Evolutionary conservation across 30 jellyfish, hydroid and myxozoan genomes (phyloP).

Genomic region (Hydra vulgaris): DNA sequence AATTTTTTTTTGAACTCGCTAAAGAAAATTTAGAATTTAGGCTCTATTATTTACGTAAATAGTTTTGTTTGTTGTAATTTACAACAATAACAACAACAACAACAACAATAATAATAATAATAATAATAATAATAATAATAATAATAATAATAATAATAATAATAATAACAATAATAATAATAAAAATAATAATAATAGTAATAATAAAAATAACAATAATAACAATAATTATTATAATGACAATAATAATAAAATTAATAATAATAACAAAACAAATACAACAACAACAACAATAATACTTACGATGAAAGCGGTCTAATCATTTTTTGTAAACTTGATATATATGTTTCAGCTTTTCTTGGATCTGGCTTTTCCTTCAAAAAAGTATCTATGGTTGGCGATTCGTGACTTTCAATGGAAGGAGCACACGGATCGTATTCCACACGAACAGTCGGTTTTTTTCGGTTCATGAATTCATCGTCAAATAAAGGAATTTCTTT

Average conservation of each 20-base stretch:
- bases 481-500: neutral
- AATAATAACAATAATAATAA: too few relatives aligned
- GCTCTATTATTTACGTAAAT: too few relatives aligned
- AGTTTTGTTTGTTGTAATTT: too few relatives aligned
- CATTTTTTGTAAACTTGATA: conserved; percentile 26
- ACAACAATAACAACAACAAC: too few relatives aligned
- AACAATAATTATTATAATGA: neutral
- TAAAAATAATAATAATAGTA: neutral
- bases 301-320: conserved; percentile 30
- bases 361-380: conserved; percentile 30
- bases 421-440: conserved; percentile 25
- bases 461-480: neutral
- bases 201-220: neutral
- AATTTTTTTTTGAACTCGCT: conserved; percentile 60
- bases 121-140: too few relatives aligned
- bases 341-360: conserved; percentile 20
- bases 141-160: too few relatives aligned
- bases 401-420: neutral
- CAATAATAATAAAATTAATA: neutral
- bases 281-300: neutral
- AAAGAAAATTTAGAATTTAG: too few relatives aligned
- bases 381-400: neutral
- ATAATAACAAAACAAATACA: neutral
- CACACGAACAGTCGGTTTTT: too few relatives aligned
- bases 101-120: too few relatives aligned